Percentiles rank a stretch among this genome's conserved stretches.
These are phyloP conservation scores for Tanypteryx hageni DNA, from an alignment of 2,888 invertebrate genomes.

Conservation along the genomic window DNA sequence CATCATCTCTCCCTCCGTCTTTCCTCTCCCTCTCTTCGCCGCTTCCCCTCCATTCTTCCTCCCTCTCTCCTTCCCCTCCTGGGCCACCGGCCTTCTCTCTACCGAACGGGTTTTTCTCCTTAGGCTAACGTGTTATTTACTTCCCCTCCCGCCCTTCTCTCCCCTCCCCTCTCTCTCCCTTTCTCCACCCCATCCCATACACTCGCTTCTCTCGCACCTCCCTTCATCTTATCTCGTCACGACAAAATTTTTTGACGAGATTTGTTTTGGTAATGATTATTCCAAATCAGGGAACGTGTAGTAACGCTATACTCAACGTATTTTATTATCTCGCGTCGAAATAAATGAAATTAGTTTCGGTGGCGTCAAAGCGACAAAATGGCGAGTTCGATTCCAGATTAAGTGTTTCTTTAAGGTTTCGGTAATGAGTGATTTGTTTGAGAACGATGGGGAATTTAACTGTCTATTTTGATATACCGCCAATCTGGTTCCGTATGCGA, in stretches of 20 bases:
- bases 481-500: too few relatives aligned
- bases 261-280: slow-evolving; percentile 24
- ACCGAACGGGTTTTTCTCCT: slow-evolving; percentile 52
- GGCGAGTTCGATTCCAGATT: background rate
- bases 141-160: background rate
- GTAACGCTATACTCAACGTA: background rate
- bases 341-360: background rate
- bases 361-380: background rate
- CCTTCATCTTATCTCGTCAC: background rate
- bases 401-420: background rate
- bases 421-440: too few relatives aligned
- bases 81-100: slow-evolving; percentile 12
- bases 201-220: background rate
- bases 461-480: too few relatives aligned
- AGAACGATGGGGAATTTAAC: too few relatives aligned
- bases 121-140: slow-evolving; percentile 20
- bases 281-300: background rate
- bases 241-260: slow-evolving; percentile 28
- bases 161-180: background rate
- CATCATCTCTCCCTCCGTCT: background rate
- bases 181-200: background rate
- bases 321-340: background rate
- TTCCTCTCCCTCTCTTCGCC: background rate
- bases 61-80: background rate
- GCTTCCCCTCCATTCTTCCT: background rate